Conservation (phyloP, 92 coral and sea anemone species). For the Phymanthus crucifer region DNA sequence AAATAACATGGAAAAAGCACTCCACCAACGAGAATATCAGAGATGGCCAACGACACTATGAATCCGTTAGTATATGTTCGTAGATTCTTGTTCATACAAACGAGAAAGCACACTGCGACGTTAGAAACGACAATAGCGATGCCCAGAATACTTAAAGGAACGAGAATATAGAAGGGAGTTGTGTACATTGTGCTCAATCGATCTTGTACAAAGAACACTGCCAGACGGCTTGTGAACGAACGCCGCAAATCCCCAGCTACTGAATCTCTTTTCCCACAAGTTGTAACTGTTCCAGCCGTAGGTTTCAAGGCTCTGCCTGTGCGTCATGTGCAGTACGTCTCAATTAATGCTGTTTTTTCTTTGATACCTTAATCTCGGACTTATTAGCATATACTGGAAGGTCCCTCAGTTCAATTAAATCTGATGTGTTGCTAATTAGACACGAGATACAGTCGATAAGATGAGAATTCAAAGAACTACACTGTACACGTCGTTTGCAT, state of each 20-base stretch:
- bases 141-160: constrained; percentile 52
- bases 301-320: neutral
- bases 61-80: constrained; percentile 71
- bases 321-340: neutral
- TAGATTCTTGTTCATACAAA: constrained; percentile 56
- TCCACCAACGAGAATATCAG: constrained; percentile 72
- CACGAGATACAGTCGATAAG: constrained; percentile 19
- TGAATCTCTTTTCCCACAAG: neutral
- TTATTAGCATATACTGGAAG: constrained; percentile 17
- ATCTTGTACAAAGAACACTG: neutral
- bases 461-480: neutral
- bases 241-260: neutral
- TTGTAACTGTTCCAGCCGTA: neutral
- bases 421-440: constrained; percentile 17
- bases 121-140: constrained; percentile 56
- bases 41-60: constrained; percentile 71
- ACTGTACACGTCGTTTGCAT: neutral
- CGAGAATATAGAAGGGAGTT: constrained; percentile 30
- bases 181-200: neutral
- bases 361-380: neutral
- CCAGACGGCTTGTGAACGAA: no score
- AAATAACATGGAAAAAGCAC: constrained; percentile 67
- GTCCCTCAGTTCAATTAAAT: constrained; percentile 12
- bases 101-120: constrained; percentile 68
- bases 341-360: neutral